Conservation (phyloP, 2,888 invertebrate genomes). For the Cremastinae sp. region DNA sequence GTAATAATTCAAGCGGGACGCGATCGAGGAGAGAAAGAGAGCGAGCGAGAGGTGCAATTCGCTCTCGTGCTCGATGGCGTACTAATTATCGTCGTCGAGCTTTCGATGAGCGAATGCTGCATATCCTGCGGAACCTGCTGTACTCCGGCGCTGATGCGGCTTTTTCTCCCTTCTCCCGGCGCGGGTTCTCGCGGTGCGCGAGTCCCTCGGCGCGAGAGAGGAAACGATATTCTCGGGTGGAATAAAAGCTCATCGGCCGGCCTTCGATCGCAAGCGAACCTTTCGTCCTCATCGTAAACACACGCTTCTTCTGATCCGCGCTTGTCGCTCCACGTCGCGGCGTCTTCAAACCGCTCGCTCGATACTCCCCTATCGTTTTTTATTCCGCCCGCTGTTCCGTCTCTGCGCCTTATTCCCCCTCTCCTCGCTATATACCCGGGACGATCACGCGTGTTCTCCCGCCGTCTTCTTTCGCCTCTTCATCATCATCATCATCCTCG, state of each 20-base stretch:
- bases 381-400: too few relatives aligned
- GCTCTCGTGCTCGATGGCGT: constrained; percentile 53
- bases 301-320: too few relatives aligned
- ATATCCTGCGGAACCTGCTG: background rate
- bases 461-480: constrained; percentile 38
- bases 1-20: constrained; percentile 66
- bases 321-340: too few relatives aligned
- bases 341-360: constrained; percentile 62
- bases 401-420: too few relatives aligned
- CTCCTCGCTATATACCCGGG: too few relatives aligned
- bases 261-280: too few relatives aligned
- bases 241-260: too few relatives aligned
- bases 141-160: constrained; percentile 14
- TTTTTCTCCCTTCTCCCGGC: constrained; percentile 15
- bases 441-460: constrained; percentile 45
- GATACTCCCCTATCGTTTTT: too few relatives aligned
- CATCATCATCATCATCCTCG: constrained; percentile 43
- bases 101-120: constrained; percentile 20
- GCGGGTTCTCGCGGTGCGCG: constrained; percentile 54
- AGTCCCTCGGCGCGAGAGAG: constrained; percentile 59
- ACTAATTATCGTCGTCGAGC: constrained; percentile 65
- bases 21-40: too few relatives aligned
- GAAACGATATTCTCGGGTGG: constrained; percentile 25
- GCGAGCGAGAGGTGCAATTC: constrained; percentile 49
- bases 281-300: too few relatives aligned